Evolutionary conservation across 1,140 invertebrate species (phyloP).

Genomic region (Samia ricini): DNA sequence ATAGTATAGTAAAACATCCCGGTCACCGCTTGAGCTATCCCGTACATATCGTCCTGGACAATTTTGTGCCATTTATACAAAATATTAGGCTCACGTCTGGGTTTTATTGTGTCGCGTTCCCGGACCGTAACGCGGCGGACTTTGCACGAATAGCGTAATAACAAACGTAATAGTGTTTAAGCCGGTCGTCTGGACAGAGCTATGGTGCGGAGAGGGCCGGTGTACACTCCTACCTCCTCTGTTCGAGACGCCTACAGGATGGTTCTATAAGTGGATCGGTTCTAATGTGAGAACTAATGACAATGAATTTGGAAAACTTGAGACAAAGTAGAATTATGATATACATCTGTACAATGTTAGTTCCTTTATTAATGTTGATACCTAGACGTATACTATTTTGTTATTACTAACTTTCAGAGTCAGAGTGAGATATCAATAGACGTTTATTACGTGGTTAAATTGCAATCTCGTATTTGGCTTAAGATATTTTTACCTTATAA

Average conservation of each 20-base stretch:
- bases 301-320: no score
- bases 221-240: background rate
- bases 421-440: no score
- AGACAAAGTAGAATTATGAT: no score
- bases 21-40: background rate
- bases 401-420: no score
- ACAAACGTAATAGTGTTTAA: background rate
- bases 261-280: background rate
- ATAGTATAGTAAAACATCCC: background rate
- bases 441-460: no score
- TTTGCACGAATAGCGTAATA: background rate
- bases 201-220: background rate
- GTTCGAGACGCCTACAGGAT: background rate
- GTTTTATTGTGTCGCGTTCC: conserved; percentile 1
- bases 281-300: no score
- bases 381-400: no score
- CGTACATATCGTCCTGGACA: background rate
- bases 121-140: background rate
- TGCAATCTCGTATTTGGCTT: no score
- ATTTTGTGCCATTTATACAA: background rate
- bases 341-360: no score
- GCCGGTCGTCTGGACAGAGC: background rate
- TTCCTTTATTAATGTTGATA: no score
- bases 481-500: no score
- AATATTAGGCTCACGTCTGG: conserved; percentile 1